phyloP scores from a whole-genome alignment of 2,888 invertebrate species.

The Agriotes lineatus region DNA sequence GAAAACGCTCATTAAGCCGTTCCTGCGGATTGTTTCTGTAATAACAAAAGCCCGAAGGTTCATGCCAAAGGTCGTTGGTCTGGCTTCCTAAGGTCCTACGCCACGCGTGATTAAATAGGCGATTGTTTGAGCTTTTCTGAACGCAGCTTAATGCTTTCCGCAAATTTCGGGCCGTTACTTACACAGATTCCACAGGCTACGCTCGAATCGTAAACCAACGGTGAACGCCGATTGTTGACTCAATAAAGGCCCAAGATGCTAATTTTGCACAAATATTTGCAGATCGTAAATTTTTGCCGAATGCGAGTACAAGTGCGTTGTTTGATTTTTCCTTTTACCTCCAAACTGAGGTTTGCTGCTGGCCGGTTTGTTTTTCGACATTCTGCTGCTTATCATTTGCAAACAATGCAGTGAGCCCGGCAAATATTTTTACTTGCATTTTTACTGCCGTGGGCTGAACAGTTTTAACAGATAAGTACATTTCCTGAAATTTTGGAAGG shows the following conservation, averaged over 20 bases:
- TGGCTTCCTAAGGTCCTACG: slow-evolving; percentile 6
- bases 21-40: slow-evolving; percentile 57
- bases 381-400: neutral
- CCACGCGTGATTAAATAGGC: slow-evolving; percentile 2
- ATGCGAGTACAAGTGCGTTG: neutral
- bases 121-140: slow-evolving; percentile 3
- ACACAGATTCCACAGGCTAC: neutral
- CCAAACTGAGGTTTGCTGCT: neutral
- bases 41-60: slow-evolving; percentile 47
- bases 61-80: slow-evolving; percentile 55
- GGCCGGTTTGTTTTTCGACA: neutral
- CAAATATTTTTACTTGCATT: neutral
- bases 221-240: slow-evolving; percentile 10
- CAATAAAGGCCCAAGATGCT: slow-evolving; percentile 13
- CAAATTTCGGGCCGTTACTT: slow-evolving; percentile 8
- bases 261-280: slow-evolving; percentile 17
- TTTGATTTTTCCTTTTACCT: neutral
- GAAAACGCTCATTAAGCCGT: slow-evolving; percentile 58
- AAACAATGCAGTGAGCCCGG: neutral
- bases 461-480: too few species aligned
- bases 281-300: slow-evolving; percentile 9
- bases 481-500: too few species aligned
- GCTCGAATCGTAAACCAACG: slow-evolving; percentile 2
- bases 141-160: slow-evolving; percentile 14
- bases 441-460: too few species aligned